A percentile compares a stretch with the other conserved stretches of the same genome.
These are phyloP conservation scores for Ceyx melanurus DNA, from an alignment of 2,113 vertebrate species.

Conservation along the genomic window DNA sequence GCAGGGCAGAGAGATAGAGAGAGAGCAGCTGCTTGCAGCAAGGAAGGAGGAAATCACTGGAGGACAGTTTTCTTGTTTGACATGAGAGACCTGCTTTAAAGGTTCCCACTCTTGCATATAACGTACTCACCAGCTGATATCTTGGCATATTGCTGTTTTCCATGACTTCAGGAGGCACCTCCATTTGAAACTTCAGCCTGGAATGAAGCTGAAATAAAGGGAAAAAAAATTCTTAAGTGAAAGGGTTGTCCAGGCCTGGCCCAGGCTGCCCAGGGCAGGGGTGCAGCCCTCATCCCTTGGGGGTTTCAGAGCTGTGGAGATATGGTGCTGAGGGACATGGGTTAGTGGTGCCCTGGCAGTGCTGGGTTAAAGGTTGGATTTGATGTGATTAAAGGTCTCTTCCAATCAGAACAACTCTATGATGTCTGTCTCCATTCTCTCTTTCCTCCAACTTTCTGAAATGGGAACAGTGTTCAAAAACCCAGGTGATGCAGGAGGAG, in stretches of 20 bases:
- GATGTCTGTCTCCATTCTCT: background rate
- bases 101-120: background rate
- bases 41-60: background rate
- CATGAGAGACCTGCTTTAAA: background rate
- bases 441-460: constrained; percentile 18
- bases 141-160: background rate
- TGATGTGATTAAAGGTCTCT: background rate
- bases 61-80: background rate
- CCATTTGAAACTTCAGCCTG: background rate
- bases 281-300: background rate
- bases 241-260: background rate
- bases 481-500: background rate
- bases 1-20: background rate
- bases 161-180: background rate
- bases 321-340: background rate
- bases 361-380: background rate
- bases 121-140: background rate
- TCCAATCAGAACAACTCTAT: background rate
- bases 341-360: background rate
- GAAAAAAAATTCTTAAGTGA: background rate
- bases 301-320: background rate
- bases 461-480: background rate
- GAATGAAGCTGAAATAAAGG: background rate
- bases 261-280: background rate
- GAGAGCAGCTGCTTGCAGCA: background rate